phyloP scores from a whole-genome alignment of 2,113 vertebrate species.

The Felis chaus region DNA sequence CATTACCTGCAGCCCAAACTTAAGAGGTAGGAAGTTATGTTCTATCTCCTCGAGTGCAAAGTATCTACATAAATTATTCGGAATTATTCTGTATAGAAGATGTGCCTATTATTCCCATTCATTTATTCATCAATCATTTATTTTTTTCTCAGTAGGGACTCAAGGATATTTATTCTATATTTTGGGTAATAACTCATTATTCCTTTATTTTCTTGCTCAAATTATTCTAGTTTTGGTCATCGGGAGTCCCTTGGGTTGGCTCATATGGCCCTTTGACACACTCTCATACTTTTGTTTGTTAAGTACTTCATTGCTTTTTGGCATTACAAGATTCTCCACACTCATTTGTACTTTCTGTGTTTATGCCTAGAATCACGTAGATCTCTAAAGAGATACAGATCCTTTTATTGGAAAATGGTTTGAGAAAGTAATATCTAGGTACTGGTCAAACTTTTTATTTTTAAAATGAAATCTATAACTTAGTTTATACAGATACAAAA shows the following conservation, averaged over 20 bases:
- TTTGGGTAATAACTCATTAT: background rate
- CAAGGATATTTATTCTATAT: background rate
- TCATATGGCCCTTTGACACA: background rate
- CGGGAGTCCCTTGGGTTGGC: background rate
- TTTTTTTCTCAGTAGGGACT: background rate
- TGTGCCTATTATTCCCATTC: background rate
- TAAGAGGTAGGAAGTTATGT: background rate
- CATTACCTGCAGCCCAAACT: background rate
- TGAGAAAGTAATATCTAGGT: background rate
- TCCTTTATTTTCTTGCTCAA: background rate
- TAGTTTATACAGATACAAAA: background rate
- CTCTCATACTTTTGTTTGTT: background rate
- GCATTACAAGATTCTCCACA: background rate
- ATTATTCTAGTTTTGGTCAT: background rate
- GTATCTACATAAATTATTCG: background rate
- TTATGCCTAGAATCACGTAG: background rate
- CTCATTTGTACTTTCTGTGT: background rate
- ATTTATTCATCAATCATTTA: background rate
- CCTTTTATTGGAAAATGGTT: background rate
- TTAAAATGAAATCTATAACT: background rate
- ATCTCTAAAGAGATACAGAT: background rate
- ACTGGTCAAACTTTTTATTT: background rate
- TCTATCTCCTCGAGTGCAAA: background rate
- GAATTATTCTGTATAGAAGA: background rate
- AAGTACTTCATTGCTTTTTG: background rate